Evolutionary conservation across 2,797 vertebrate species (phyloP), one percentile per base, ranked within the genome.

Genomic region (Hydrolagus colliei): DNA sequence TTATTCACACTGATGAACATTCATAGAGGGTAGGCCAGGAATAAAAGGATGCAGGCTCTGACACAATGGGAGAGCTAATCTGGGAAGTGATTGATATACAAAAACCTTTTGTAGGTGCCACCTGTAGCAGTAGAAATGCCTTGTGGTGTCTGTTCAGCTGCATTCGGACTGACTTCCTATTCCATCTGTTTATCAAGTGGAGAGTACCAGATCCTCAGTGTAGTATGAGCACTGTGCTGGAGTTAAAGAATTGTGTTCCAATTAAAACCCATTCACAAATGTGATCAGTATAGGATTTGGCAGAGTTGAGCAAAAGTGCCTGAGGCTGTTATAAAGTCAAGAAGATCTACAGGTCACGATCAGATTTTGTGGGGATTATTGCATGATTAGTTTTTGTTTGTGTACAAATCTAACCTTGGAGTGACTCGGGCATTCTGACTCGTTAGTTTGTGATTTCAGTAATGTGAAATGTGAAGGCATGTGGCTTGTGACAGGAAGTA

Each of bases 1-100:
- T 84, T 52, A 84, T 84, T 84, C 79, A 84, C 79, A 71, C 10
- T n/a, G 63, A 10, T 52, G 79, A 84, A 35, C 79, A 68, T 84
- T 84, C 52, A 71, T 35, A 67, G 63, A 71, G 71, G 35, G 10
- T 27, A 11, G 32, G 11, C 79, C 5, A 41, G 32, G 65, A 71
- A 68, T 35, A 71, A 67, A 71, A 84, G 79, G 71, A 84, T 71
- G 65, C 14, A 35, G 71, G 79, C n/a, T 52, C 65, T 71, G 65
- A 84, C 32, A 71, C 79, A 71, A 84, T 41, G n/a, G 79, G 18
- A 71, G 32, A 71, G 41, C 79, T 84, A 84, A 84, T 68, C 65
- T 68, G 32, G 79, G 79, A 67, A 35, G 79, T 84, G 65, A 84
- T 52, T 68, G 79, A 71, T 68, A 52, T 84, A 67, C 27, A 67